Evolutionary conservation across 1,140 invertebrate species (phyloP).

Genomic region (Bombus soroeensis): DNA sequence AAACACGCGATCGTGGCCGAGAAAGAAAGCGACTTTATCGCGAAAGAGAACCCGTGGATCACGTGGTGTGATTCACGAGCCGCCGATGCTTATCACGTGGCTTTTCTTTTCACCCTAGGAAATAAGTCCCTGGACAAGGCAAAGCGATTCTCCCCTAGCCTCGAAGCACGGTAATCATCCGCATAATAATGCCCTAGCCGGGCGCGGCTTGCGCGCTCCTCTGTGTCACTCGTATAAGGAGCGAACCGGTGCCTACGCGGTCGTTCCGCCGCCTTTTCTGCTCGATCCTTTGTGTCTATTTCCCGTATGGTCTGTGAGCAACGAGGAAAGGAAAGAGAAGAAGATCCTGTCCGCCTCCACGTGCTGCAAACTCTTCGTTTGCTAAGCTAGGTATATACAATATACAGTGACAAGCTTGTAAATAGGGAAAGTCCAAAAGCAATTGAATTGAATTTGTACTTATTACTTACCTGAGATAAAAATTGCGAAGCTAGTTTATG

Average conservation of each 20-base stretch:
- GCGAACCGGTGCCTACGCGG: slow-evolving; percentile 64
- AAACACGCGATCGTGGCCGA: neutral
- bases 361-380: slow-evolving; percentile 31
- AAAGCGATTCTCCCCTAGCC: slow-evolving; percentile 35
- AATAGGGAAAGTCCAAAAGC: neutral
- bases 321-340: slow-evolving; percentile 34
- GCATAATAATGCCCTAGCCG: slow-evolving; percentile 63
- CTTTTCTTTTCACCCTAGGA: slow-evolving; percentile 55
- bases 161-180: slow-evolving; percentile 64
- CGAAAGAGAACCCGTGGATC: neutral
- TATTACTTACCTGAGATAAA: neutral
- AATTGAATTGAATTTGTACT: neutral
- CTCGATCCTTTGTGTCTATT: slow-evolving; percentile 38
- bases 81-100: slow-evolving; percentile 47
- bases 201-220: slow-evolving; percentile 39
- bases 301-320: neutral
- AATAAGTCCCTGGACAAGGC: slow-evolving; percentile 37
- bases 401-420: slow-evolving; percentile 1
- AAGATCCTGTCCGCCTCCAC: slow-evolving; percentile 74
- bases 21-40: neutral
- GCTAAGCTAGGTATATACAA: neutral
- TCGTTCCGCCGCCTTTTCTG: slow-evolving; percentile 21
- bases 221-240: slow-evolving; percentile 75
- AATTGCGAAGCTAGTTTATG: neutral
- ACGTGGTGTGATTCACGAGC: slow-evolving; percentile 54